Conservation (phyloP, 2,113 vertebrate species). For the Alligator sinensis region DNA sequence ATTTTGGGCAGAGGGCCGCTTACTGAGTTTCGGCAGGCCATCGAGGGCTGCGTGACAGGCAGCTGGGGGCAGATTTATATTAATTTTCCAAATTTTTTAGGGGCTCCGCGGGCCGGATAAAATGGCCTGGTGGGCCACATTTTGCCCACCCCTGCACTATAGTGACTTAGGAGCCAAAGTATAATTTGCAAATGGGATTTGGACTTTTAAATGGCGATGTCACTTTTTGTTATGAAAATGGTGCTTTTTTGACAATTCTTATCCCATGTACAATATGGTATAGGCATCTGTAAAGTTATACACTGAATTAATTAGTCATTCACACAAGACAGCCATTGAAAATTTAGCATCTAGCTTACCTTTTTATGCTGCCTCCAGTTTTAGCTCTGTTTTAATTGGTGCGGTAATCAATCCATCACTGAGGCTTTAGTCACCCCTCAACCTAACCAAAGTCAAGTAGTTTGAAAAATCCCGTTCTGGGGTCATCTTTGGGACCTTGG, state of each 20-base stretch:
- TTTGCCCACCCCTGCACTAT: neutral
- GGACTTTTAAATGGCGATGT: neutral
- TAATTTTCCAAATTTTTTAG: too few relatives aligned
- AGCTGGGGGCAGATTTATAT: too few relatives aligned
- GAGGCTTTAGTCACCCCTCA: neutral
- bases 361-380: neutral
- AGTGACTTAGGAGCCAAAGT: neutral
- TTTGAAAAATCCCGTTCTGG: neutral
- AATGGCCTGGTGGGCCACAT: too few relatives aligned
- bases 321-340: neutral
- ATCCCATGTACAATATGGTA: rapidly evolving
- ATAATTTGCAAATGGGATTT: neutral
- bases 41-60: too few relatives aligned
- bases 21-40: too few relatives aligned
- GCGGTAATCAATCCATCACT: neutral
- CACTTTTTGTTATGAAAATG: rapidly evolving
- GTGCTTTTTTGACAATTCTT: neutral
- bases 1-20: too few relatives aligned
- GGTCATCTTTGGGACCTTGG: neutral
- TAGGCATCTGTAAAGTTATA: neutral
- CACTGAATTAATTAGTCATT: neutral
- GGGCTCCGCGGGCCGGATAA: too few relatives aligned
- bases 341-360: neutral
- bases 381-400: neutral
- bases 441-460: neutral